Evolutionary conservation across 2,797 vertebrate species (phyloP).

Genomic region (Buphagus erythrorhynchus): DNA sequence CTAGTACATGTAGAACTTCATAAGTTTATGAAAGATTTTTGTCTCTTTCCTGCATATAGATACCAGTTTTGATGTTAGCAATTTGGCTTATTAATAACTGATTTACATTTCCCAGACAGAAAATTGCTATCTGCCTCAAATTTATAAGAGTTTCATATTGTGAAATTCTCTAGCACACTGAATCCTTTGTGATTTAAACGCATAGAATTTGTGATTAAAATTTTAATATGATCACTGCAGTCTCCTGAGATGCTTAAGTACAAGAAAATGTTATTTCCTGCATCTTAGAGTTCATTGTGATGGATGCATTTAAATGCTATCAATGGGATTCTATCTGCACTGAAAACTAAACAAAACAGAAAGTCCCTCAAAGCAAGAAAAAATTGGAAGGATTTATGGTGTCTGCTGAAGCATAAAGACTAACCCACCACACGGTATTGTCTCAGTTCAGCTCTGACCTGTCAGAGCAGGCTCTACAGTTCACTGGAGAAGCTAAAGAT

Average conservation of each 20-base stretch:
- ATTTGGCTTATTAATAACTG: slow-evolving; percentile 76
- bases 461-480: background rate
- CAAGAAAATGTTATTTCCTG: slow-evolving; percentile 61
- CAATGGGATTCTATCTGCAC: slow-evolving; percentile 17
- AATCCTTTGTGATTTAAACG: slow-evolving; percentile 69
- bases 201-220: slow-evolving; percentile 76
- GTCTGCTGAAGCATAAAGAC: background rate
- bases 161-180: slow-evolving; percentile 67
- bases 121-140: slow-evolving; percentile 77
- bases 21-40: slow-evolving; percentile 51
- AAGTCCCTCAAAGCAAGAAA: background rate
- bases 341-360: background rate
- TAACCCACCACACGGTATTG: background rate
- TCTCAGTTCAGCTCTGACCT: background rate
- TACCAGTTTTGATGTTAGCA: slow-evolving; percentile 69
- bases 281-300: slow-evolving; percentile 17
- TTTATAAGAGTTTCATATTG: slow-evolving; percentile 72
- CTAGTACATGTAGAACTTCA: background rate
- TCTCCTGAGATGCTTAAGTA: slow-evolving; percentile 65
- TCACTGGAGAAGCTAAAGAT: background rate
- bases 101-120: slow-evolving; percentile 79
- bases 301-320: slow-evolving; percentile 30
- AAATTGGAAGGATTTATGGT: background rate
- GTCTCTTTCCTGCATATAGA: slow-evolving; percentile 49
- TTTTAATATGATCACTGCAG: slow-evolving; percentile 73